Base-by-base conservation (phyloP, 2,888 invertebrate genomes). In the Metacarcinus magister region DNA sequence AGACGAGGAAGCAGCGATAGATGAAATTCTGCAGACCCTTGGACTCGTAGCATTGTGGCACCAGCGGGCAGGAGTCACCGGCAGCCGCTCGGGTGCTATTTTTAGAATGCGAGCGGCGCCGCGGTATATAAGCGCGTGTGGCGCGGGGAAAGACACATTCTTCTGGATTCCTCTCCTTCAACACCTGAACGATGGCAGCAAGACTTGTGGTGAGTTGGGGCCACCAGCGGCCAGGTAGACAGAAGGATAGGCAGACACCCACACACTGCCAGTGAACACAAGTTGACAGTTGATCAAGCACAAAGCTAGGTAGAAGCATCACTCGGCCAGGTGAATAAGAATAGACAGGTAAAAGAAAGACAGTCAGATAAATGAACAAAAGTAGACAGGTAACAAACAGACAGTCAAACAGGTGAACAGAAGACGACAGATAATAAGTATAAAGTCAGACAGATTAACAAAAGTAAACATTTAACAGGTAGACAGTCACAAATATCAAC, bases 1-100 rank as follows among this genome's bases (percentile, higher is more conserved):
- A 97, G 95, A 97, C 97, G 93, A 97, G 96, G 97, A 97, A 97
- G 43, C 97, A n/a, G n/a, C n/a, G n/a, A 39, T 39, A 39, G 0
- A 39, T 39, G 2, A 39, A 1, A 39, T 39, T 39, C 39, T 39
- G 87, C 87, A 97, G 95, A 94, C 97, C 97, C 87, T 87, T 87
- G 39, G 87, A 87, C 87, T 87, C 87, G 87, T 87, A 91, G 91
- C 91, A 46, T 46, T 28, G 16, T 8, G 95, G 93, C 32, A 97
- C 97, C 75, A 97, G 93, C 8, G 97, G 97, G 60, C 97, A 97
- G n/a, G n/a, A n/a, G n/a, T n/a, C n/a, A n/a, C n/a, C n/a, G 7
- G 13, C 7, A 54, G 87, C 39, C 39, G 32, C 87, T 87, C 3
- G 87, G 87, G 13, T 87, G 32, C 87, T 87, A 87, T 87, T 87